Evolutionary conservation across 1,140 invertebrate species (phyloP), one percentile per base, ranked within the genome.

Genomic region (Nomia melanderi): DNA sequence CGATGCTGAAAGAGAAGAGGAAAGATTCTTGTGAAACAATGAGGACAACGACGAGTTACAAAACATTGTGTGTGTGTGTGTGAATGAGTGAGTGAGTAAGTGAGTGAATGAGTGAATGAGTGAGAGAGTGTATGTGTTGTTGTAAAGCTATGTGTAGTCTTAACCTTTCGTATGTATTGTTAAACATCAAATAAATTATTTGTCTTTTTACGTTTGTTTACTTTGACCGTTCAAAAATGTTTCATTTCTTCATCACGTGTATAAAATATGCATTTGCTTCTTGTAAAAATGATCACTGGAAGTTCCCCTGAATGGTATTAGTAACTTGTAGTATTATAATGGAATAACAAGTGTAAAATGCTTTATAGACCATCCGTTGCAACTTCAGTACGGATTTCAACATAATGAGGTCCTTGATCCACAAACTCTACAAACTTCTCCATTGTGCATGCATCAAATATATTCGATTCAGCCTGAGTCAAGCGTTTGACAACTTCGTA

Each of bases 351-450:
- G 31, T 59, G 57, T 63, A 17, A 23, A 14, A 23, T 41, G 23
- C 57, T 63, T 91, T 91, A 93, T 67, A 92, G 90, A 77, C 94
- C 93, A 85, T 96, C 96, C 81, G 95, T 93, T 44, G 95, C 96
- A 47, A 97, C 93, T 91, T 96, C 94, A 23, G 94, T 93, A 33
- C 93, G 87, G n/a, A 90, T 91, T 72, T 95, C 93, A 25, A 96
- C 92, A 91, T 94, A 95, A 83, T 95, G 96, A 25, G 96, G 94
- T 4, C 97, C 96, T 88, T 97, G 94, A 39, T 94, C 93, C 6
- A 95, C 93, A 90, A 94, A 97, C 20, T 93, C 91, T 67, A 94
- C 93, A 9, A 97, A 91, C 82, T 93, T 94, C 57, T 93, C 84
- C 70, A 94, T 93, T 8, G 93, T 95, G 53, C 92, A 92, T 11